A percentile compares a stretch with the other conserved stretches of the same genome.
These are phyloP conservation scores for Dasypolia templi DNA, from an alignment of 2,888 invertebrate genomes.

Conservation along the genomic window DNA sequence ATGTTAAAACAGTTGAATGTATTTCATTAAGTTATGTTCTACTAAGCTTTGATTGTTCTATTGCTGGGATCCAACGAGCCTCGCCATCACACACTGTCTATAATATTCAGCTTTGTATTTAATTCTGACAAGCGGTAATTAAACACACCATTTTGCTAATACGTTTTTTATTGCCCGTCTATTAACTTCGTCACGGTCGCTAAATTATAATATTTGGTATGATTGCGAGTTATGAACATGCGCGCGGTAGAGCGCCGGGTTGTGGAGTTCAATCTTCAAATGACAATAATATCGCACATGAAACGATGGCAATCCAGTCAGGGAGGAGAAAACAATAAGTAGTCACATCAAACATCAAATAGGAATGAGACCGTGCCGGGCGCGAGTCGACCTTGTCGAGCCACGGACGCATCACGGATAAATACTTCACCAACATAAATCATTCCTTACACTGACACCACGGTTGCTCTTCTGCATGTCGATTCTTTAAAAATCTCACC, in stretches of 20 bases:
- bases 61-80: constrained; percentile 66
- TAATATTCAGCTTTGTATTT: constrained; percentile 64
- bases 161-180: constrained; percentile 75
- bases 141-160: constrained; percentile 63
- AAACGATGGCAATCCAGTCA: not conserved
- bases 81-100: constrained; percentile 58
- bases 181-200: constrained; percentile 25
- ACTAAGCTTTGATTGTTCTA: constrained; percentile 62
- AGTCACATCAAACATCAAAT: not conserved
- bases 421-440: no score
- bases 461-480: no score
- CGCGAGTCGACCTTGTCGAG: no score
- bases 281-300: not conserved
- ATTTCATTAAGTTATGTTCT: constrained; percentile 52
- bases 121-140: constrained; percentile 61
- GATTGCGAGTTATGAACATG: not conserved
- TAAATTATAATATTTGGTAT: not conserved
- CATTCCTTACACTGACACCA: no score
- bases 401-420: no score
- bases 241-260: not conserved
- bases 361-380: no score
- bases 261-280: not conserved
- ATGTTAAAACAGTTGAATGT: constrained; percentile 55
- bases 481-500: no score
- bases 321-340: no score